Conservation (phyloP, 2,888 invertebrate species). For the Rhodophaea formosa region DNA sequence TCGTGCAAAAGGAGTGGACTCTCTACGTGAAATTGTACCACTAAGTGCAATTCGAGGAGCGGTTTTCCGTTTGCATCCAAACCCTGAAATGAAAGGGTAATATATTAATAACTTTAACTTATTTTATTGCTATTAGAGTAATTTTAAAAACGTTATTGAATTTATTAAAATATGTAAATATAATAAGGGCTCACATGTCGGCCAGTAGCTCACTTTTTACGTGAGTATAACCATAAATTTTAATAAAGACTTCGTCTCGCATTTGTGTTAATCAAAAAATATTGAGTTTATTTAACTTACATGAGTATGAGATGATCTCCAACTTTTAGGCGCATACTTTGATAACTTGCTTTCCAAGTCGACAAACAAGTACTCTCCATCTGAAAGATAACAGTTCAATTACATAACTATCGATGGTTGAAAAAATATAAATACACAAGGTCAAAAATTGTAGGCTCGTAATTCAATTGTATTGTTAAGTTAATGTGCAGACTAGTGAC, state of each 20-base stretch:
- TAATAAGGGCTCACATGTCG: too few relatives aligned
- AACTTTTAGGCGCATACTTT: slow-evolving; percentile 97
- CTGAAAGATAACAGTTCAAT: slow-evolving; percentile 80
- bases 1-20: slow-evolving; percentile 94
- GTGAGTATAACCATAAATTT: too few relatives aligned
- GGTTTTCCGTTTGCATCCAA: slow-evolving; percentile 95
- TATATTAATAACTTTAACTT: background rate
- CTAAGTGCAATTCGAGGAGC: slow-evolving; percentile 92
- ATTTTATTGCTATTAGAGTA: too few relatives aligned
- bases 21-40: slow-evolving; percentile 96
- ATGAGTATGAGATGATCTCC: slow-evolving; percentile 96
- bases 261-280: too few relatives aligned
- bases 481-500: slow-evolving; percentile 23
- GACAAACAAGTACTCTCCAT: slow-evolving; percentile 97
- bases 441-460: slow-evolving; percentile 4
- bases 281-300: slow-evolving; percentile 77
- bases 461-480: slow-evolving; percentile 20
- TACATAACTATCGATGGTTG: slow-evolving; percentile 19
- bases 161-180: too few relatives aligned
- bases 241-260: too few relatives aligned
- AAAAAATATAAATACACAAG: slow-evolving; percentile 17
- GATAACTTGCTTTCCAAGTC: slow-evolving; percentile 97
- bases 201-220: too few relatives aligned
- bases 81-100: slow-evolving; percentile 81
- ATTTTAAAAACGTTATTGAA: too few relatives aligned